Evolutionary conservation across 1,140 invertebrate genomes (phyloP).

Genomic region (Drosophila serrata): DNA sequence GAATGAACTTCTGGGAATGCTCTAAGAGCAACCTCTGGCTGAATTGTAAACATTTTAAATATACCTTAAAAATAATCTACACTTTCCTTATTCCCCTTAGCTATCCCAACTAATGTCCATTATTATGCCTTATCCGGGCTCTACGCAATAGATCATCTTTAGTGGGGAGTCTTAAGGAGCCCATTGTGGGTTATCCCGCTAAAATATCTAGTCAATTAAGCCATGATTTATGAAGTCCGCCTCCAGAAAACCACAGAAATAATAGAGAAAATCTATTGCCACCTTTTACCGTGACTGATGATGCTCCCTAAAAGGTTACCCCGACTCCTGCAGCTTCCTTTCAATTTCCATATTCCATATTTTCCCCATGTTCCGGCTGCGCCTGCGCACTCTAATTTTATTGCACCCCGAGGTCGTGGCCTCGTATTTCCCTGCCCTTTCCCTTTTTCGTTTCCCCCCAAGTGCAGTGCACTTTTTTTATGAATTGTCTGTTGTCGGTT

Average conservation of each 20-base stretch:
- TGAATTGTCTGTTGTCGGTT: slow-evolving; percentile 69
- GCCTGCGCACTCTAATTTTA: slow-evolving; percentile 78
- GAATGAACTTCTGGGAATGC: slow-evolving; percentile 1
- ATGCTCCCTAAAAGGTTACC: slow-evolving; percentile 53
- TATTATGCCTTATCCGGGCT: background rate
- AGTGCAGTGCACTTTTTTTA: slow-evolving; percentile 64
- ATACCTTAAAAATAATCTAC: background rate
- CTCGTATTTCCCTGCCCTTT: slow-evolving; percentile 7
- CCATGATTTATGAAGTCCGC: slow-evolving; percentile 65
- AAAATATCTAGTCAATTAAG: slow-evolving; percentile 60
- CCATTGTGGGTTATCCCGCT: slow-evolving; percentile 10
- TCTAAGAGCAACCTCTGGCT: background rate
- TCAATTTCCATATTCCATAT: slow-evolving; percentile 34
- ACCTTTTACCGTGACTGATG: slow-evolving; percentile 36
- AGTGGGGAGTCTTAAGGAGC: background rate
- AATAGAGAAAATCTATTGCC: slow-evolving; percentile 61
- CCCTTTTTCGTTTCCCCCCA: slow-evolving; percentile 8
- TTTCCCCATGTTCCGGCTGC: slow-evolving; percentile 31
- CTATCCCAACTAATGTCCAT: slow-evolving; percentile 8
- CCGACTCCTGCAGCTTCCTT: slow-evolving; percentile 37
- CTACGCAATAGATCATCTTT: slow-evolving; percentile 56
- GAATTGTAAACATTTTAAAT: background rate
- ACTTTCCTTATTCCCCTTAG: background rate
- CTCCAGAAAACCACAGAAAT: background rate
- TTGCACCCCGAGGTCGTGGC: slow-evolving; percentile 44